Evolutionary conservation across 2,113 vertebrate genomes (phyloP), one percentile per base, ranked within the genome.

Genomic region (Oxyura jamaicensis): DNA sequence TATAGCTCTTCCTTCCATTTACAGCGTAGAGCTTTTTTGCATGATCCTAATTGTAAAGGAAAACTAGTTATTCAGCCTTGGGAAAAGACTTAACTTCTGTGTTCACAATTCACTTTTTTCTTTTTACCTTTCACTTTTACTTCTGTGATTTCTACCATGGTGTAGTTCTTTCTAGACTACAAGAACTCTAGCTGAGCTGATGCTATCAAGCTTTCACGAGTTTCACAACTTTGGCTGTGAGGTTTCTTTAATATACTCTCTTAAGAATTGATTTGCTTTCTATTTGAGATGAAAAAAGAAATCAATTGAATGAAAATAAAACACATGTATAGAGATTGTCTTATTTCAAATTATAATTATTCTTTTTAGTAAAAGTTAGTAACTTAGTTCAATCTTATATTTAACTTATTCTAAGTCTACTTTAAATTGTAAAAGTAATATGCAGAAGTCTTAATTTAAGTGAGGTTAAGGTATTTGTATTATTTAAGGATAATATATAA

Each of bases 71-170:
- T 10, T 91, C 59, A 77, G 17, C 16, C 75, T 78, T 91, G 46
- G 50, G 33, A 80, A 72, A 83, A 90, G 19, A 88, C 11, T 16
- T 65, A 46, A 73, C 23, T 90, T 96, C 50, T 90, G 28, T 3
- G 29, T 23, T 10, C 12, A 29, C 1, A 2, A 36, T 55, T 22
- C 19, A 46, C 25, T 59, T 83, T 82, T 90, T 74, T 83, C 78
- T 90, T 74, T 41, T 78, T 78, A 86, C 41, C 63, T 94, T 90
- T 91, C 35, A 66, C 29, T 94, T 91, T 77, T 79, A 46, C 46
- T 33, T 20, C 26, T 88, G 28, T 63, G 36, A 55, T 55, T 74
- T 87, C 36, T 76, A 8, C 72, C 92, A 50, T 1, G 1, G 28
- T 83, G n/a, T 58, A 21, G 46, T 46, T 46, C 46, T 21, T 46